phyloP scores from a whole-genome alignment of 2,888 invertebrate genomes.

The Meiosimyza decipiens region DNA sequence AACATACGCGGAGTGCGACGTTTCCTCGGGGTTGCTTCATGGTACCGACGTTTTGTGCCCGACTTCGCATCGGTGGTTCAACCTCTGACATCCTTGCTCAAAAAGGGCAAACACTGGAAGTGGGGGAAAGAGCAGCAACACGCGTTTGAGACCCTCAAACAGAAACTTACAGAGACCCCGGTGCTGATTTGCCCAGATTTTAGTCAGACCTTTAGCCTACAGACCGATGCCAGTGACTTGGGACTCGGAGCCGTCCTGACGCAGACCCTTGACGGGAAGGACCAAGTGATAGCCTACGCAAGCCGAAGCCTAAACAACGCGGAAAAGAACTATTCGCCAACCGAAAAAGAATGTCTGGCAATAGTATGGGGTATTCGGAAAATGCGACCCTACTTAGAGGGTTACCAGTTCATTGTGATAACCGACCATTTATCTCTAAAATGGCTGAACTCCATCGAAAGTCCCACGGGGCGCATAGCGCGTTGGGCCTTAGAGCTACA shows the following conservation, averaged over 20 bases:
- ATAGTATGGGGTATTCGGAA: slow-evolving; percentile 22
- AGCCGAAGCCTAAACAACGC: slow-evolving; percentile 17
- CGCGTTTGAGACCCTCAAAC: slow-evolving; percentile 19
- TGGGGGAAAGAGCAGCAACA: slow-evolving; percentile 32
- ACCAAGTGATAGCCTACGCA: slow-evolving; percentile 20
- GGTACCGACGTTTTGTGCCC: slow-evolving; percentile 38
- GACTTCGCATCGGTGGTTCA: slow-evolving; percentile 17
- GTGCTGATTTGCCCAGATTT: slow-evolving; percentile 24
- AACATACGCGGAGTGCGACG: no score
- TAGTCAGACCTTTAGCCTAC: slow-evolving; percentile 12
- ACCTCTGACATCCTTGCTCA: slow-evolving; percentile 30
- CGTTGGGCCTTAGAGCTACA: slow-evolving; percentile 37
- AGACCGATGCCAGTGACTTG: slow-evolving; percentile 32
- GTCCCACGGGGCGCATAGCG: slow-evolving; percentile 29
- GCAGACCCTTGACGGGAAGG: neutral
- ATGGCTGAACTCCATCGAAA: slow-evolving; percentile 32
- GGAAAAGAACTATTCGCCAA: slow-evolving; percentile 25
- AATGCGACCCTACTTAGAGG: slow-evolving; percentile 1
- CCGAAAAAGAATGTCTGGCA: slow-evolving; percentile 20
- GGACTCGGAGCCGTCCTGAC: slow-evolving; percentile 33
- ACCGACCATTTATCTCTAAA: slow-evolving; percentile 19
- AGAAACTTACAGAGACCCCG: slow-evolving; percentile 10
- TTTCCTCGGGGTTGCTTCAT: neutral
- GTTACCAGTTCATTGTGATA: neutral
- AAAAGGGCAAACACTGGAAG: slow-evolving; percentile 31